These are phyloP conservation scores for Idris sp. DNA, from an alignment of 1,140 invertebrate genomes.

Conservation along the genomic window DNA sequence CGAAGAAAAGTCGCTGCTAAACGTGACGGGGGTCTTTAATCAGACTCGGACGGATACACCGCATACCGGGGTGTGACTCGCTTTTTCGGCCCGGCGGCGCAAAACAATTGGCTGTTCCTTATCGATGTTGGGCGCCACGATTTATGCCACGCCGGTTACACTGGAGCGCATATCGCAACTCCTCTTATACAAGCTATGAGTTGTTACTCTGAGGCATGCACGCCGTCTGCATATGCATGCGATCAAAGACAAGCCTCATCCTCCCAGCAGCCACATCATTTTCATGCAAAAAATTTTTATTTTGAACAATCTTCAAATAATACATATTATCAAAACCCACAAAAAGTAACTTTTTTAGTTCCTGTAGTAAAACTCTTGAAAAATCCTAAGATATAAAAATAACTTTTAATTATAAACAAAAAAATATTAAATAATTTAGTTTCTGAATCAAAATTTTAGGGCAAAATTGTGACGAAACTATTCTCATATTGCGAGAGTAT, in stretches of 20 bases:
- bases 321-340: too few relatives aligned
- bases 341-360: too few relatives aligned
- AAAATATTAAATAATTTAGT: too few relatives aligned
- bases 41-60: conserved; percentile 15
- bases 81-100: conserved; percentile 44
- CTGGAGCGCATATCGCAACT: conserved; percentile 72
- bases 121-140: conserved; percentile 49
- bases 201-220: conserved; percentile 75
- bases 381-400: too few relatives aligned
- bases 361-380: too few relatives aligned
- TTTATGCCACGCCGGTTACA: conserved; percentile 67
- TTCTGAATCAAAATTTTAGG: too few relatives aligned
- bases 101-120: conserved; percentile 45
- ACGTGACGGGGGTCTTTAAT: conserved; percentile 60
- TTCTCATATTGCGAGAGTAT: conserved; percentile 28
- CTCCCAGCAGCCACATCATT: not conserved
- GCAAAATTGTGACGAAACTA: not conserved
- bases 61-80: conserved; percentile 48
- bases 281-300: too few relatives aligned
- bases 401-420: too few relatives aligned
- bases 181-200: conserved; percentile 70
- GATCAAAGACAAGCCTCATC: conserved; percentile 20
- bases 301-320: too few relatives aligned
- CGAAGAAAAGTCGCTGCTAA: conserved; percentile 64
- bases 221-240: conserved; percentile 75